phyloP scores from a whole-genome alignment of 2,113 vertebrate species.

The Myanophis thanlyinensis region DNA sequence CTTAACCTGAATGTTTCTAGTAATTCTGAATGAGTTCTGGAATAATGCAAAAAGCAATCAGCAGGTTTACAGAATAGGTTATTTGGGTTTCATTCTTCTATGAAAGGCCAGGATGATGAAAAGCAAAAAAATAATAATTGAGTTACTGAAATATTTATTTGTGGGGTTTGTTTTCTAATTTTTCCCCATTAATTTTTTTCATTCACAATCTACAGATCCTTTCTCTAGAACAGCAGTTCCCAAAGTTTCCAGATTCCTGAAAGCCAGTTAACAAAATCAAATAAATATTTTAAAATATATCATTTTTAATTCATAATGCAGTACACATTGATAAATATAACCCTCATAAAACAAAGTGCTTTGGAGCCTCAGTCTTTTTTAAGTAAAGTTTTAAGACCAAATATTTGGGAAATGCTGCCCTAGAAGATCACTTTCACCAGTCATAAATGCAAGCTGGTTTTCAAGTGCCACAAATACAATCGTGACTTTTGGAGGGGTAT shows the following conservation, averaged over 20 bases:
- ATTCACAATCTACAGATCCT: not conserved
- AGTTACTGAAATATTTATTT: not conserved
- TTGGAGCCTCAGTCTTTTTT: not conserved
- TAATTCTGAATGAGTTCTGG: not conserved
- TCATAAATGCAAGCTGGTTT: not conserved
- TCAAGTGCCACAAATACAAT: not conserved
- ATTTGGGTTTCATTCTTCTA: not conserved
- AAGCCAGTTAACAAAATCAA: not conserved
- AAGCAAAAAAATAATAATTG: not conserved
- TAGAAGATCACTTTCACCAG: not conserved
- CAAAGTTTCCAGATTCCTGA: not conserved
- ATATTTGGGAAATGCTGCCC: not conserved
- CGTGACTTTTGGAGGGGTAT: not conserved
- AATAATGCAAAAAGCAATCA: not conserved
- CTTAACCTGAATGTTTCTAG: not conserved
- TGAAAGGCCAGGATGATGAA: not conserved
- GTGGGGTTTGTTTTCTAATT: not conserved
- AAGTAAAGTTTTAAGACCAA: not conserved
- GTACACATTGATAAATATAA: not conserved
- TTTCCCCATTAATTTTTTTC: not conserved
- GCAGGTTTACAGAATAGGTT: not conserved
- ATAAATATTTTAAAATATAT: not conserved
- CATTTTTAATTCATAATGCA: not conserved
- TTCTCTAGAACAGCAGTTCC: not conserved
- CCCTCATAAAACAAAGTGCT: not conserved